Evolutionary conservation across 2,113 vertebrate genomes (phyloP).

Genomic region (Xiphophorus hellerii): DNA sequence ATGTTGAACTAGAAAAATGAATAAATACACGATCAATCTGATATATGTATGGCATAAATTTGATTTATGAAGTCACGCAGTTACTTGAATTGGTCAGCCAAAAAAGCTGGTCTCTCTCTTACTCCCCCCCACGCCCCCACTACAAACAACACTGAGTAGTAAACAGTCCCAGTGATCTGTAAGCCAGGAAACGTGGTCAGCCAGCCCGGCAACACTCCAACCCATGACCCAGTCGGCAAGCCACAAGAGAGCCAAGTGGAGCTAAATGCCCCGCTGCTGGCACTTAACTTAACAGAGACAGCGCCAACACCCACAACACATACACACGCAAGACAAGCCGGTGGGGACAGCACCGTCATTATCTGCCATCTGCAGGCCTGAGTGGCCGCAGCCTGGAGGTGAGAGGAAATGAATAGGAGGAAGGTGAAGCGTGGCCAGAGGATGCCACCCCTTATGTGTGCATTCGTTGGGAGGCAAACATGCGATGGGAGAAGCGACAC

Average conservation of each 20-base stretch:
- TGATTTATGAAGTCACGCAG: not conserved
- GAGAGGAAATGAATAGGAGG: conserved; percentile 39
- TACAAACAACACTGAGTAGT: not conserved
- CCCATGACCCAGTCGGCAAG: conserved; percentile 25
- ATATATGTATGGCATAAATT: conserved; percentile 4
- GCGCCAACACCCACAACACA: conserved; percentile 31
- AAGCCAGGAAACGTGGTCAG: conserved; percentile 18
- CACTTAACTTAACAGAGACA: conserved; percentile 20
- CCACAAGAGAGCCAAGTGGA: conserved; percentile 40
- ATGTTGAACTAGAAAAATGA: not conserved
- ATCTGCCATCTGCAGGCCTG: conserved; percentile 76
- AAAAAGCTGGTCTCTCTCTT: not conserved
- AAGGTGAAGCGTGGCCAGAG: conserved; percentile 37
- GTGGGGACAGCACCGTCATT: conserved; percentile 72
- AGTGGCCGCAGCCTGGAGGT: conserved; percentile 61
- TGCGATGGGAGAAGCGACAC: conserved; percentile 18
- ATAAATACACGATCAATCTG: not conserved
- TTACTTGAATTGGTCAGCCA: not conserved
- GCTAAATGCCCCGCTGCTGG: conserved; percentile 35
- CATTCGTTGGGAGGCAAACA: not conserved
- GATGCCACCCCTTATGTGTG: conserved; percentile 22
- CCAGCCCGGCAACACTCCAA: conserved; percentile 3
- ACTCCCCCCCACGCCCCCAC: no score
- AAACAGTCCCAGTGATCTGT: conserved; percentile 1
- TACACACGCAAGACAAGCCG: conserved; percentile 42